These are phyloP conservation scores for Heteropelma amictum DNA, from an alignment of 2,888 invertebrate species.

Conservation along the genomic window DNA sequence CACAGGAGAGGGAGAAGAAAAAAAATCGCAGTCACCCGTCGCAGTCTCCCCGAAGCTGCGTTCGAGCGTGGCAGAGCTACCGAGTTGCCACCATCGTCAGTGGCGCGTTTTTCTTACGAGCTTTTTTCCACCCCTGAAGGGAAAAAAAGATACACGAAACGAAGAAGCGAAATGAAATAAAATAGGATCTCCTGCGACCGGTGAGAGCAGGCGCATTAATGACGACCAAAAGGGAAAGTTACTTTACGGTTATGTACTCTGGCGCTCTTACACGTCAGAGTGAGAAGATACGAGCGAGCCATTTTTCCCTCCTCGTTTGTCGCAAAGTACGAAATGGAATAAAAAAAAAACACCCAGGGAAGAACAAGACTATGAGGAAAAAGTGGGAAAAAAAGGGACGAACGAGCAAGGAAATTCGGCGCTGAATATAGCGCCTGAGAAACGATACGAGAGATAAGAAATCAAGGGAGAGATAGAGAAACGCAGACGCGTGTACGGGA, in stretches of 20 bases:
- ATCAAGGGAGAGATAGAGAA: slow-evolving; percentile 12
- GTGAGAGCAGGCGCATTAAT: not conserved
- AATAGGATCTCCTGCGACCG: too few species aligned
- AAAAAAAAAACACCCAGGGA: not conserved
- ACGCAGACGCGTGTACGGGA: not conserved
- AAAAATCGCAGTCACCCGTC: too few species aligned
- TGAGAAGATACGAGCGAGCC: slow-evolving; percentile 7
- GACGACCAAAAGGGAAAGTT: slow-evolving; percentile 36
- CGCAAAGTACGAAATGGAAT: not conserved
- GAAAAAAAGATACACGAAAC: too few species aligned
- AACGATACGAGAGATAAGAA: slow-evolving; percentile 12
- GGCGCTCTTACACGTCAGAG: slow-evolving; percentile 34
- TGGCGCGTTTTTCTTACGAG: too few species aligned
- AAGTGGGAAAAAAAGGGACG: not conserved
- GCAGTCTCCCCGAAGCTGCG: too few species aligned
- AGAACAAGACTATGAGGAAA: not conserved
- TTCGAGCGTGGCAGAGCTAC: too few species aligned
- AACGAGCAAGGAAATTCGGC: slow-evolving; percentile 23
- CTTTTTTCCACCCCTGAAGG: too few species aligned
- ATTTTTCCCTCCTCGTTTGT: slow-evolving; percentile 26
- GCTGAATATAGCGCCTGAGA: not conserved
- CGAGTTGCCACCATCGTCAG: too few species aligned
- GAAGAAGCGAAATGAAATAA: too few species aligned
- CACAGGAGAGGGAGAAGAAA: too few species aligned
- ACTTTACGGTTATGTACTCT: slow-evolving; percentile 57